Evolutionary conservation across 2,888 invertebrate genomes (phyloP).

Genomic region (Horisme vitalbata): DNA sequence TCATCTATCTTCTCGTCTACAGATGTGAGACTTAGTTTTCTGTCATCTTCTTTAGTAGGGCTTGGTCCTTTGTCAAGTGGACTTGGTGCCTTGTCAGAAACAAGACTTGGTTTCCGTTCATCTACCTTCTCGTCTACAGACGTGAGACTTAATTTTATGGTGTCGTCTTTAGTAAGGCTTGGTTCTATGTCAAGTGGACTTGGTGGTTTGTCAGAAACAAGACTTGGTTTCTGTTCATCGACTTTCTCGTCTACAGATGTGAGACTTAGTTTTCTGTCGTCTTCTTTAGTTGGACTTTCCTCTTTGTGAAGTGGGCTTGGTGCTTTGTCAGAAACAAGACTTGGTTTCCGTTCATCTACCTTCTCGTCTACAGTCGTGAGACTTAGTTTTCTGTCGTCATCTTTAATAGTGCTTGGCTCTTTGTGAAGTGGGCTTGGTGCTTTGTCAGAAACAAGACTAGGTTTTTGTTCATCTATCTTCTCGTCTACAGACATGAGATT

Average conservation of each 20-base stretch:
- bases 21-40: background rate
- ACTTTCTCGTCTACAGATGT: background rate
- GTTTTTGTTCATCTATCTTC: slow-evolving; percentile 11
- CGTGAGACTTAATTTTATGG: slow-evolving; percentile 22
- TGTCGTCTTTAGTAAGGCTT: background rate
- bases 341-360: background rate
- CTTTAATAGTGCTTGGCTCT: background rate
- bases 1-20: slow-evolving; percentile 1
- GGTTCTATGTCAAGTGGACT: slow-evolving; percentile 3
- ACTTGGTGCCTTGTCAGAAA: slow-evolving; percentile 18
- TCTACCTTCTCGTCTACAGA: background rate
- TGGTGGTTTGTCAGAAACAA: background rate
- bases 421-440: slow-evolving; percentile 2
- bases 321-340: background rate
- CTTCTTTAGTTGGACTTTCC: slow-evolving; percentile 1
- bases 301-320: background rate
- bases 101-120: slow-evolving; percentile 14
- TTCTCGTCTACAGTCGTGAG: slow-evolving; percentile 7
- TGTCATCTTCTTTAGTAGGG: slow-evolving; percentile 6
- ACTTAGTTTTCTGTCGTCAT: slow-evolving; percentile 9
- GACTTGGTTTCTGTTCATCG: background rate
- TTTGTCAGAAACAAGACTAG: slow-evolving; percentile 13
- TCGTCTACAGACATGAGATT: background rate
- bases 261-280: slow-evolving; percentile 11
- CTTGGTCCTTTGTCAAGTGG: slow-evolving; percentile 18